These are phyloP conservation scores for Dryococelus australis DNA, from an alignment of 2,888 invertebrate species.

Conservation along the genomic window DNA sequence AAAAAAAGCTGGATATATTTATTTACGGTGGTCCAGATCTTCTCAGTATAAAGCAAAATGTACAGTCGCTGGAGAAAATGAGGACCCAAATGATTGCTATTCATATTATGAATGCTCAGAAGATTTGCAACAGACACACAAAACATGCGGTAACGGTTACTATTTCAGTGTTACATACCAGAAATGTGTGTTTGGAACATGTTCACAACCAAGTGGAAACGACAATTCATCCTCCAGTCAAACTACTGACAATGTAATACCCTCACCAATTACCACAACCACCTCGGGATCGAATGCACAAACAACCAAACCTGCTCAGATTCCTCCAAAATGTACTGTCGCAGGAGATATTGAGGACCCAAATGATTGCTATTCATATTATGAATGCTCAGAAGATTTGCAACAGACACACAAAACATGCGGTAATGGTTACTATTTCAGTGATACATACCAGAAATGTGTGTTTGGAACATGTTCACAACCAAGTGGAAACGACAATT, in stretches of 20 bases:
- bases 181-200: constrained; percentile 2
- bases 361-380: constrained; percentile 11
- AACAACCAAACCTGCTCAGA: neutral
- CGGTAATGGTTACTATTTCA: neutral
- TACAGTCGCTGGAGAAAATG: neutral
- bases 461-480: constrained; percentile 16
- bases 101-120: constrained; percentile 11
- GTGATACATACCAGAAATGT: neutral
- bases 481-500: neutral
- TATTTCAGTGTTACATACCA: neutral
- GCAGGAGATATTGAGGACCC: neutral
- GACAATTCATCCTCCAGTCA: neutral
- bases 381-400: neutral
- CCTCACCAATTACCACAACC: neutral
- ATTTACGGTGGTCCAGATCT: neutral
- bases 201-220: neutral
- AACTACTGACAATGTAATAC: neutral
- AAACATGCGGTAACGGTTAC: neutral
- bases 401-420: neutral
- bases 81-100: neutral
- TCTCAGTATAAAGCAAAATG: neutral
- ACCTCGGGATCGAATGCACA: neutral
- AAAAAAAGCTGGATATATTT: neutral
- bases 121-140: neutral
- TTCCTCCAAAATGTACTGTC: neutral